Percentiles rank a stretch among this genome's conserved stretches.
phyloP scores from a whole-genome alignment of 2,888 invertebrate genomes.

The Pteria penguin region DNA sequence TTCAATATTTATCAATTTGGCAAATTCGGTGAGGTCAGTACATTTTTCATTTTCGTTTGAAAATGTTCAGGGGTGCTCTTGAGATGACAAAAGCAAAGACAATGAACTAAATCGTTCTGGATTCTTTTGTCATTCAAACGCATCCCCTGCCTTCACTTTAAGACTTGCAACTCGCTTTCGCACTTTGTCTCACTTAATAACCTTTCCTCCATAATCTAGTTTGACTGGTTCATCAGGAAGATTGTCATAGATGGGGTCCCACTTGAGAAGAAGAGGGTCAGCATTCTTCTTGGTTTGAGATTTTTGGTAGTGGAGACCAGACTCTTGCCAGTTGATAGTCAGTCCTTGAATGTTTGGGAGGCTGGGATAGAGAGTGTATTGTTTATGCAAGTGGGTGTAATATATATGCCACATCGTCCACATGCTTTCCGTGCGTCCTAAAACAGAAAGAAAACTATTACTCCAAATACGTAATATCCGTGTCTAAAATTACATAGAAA shows the following conservation, averaged over 20 bases:
- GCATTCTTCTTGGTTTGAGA: slow-evolving; percentile 8
- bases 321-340: slow-evolving; percentile 63
- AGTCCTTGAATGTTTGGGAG: slow-evolving; percentile 52
- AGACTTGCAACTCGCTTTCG: no score
- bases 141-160: no score
- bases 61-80: no score
- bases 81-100: no score
- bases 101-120: no score
- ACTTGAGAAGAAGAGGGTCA: slow-evolving; percentile 36
- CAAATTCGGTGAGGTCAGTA: no score
- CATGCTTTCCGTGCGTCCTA: slow-evolving; percentile 59
- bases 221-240: slow-evolving; percentile 48
- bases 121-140: no score
- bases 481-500: no score
- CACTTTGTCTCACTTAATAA: no score
- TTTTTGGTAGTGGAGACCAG: slow-evolving; percentile 62
- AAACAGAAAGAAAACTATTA: not conserved
- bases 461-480: no score
- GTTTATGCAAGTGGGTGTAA: slow-evolving; percentile 59
- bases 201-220: slow-evolving; percentile 20
- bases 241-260: slow-evolving; percentile 43
- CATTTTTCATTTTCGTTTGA: no score
- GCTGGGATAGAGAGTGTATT: slow-evolving; percentile 61
- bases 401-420: slow-evolving; percentile 75
- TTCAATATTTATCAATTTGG: no score